Evolutionary conservation across 2,113 vertebrate genomes (phyloP).

Genomic region (Brienomyrus brachyistius): DNA sequence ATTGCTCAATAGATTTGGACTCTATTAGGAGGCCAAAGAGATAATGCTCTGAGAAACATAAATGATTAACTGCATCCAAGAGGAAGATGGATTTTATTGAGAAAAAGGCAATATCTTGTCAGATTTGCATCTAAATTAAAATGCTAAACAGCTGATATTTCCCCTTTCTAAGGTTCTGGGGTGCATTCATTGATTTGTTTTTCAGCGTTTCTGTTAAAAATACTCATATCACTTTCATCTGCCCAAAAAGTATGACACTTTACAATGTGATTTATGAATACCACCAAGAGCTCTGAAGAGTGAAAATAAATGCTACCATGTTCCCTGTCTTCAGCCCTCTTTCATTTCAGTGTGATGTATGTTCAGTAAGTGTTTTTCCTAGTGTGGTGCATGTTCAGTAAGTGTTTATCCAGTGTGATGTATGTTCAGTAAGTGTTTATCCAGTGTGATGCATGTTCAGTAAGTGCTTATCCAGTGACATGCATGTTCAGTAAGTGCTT

Average conservation of each 20-base stretch:
- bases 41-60: constrained; percentile 18
- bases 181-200: background rate
- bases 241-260: background rate
- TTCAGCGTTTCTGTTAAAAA: constrained; percentile 11
- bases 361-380: background rate
- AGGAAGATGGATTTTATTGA: constrained; percentile 36
- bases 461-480: too few species aligned
- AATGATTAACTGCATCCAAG: constrained; percentile 35
- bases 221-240: background rate
- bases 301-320: constrained; percentile 2
- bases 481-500: too few species aligned
- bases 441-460: too few species aligned
- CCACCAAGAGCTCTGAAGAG: background rate
- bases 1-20: constrained; percentile 26
- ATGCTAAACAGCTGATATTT: constrained; percentile 28
- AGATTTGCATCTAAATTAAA: constrained; percentile 40
- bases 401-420: background rate
- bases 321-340: background rate
- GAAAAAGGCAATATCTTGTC: constrained; percentile 37
- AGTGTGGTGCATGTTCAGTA: background rate
- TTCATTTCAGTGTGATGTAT: background rate
- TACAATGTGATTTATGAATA: background rate
- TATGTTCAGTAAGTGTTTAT: background rate
- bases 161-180: constrained; percentile 19
- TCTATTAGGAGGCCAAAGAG: constrained; percentile 24